phyloP scores from a whole-genome alignment of 2,797 vertebrate species.

The Amphiprion clarkii region DNA sequence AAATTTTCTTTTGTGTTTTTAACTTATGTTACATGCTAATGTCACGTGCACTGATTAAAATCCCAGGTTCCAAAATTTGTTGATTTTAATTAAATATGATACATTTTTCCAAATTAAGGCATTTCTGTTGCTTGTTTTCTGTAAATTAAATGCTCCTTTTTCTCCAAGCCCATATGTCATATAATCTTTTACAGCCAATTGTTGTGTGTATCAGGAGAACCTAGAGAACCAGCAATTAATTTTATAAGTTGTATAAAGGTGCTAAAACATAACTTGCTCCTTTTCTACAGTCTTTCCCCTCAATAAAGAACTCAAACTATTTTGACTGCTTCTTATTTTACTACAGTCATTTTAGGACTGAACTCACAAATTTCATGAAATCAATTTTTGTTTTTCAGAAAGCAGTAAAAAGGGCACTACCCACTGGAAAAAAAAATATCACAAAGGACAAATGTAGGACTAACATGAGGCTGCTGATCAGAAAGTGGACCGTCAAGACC shows the following conservation, averaged over 20 bases:
- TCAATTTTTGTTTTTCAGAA: too few species aligned
- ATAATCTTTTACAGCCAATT: conserved; percentile 35
- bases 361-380: too few species aligned
- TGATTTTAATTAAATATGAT: conserved; percentile 67
- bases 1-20: conserved; percentile 77
- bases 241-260: conserved; percentile 76
- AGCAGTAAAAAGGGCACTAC: too few species aligned
- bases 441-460: too few species aligned
- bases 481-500: too few species aligned
- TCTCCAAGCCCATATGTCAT: conserved; percentile 18
- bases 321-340: conserved; percentile 5
- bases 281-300: conserved; percentile 77
- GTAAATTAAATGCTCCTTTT: conserved; percentile 50
- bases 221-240: conserved; percentile 67
- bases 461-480: too few species aligned
- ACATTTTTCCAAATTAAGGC: conserved; percentile 54
- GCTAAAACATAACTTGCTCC: conserved; percentile 73
- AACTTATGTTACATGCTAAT: conserved; percentile 78
- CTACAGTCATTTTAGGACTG: too few species aligned
- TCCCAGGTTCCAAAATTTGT: conserved; percentile 75
- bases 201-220: conserved; percentile 48
- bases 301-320: conserved; percentile 80
- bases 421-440: too few species aligned
- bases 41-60: conserved; percentile 76
- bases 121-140: conserved; percentile 52